Conservation (phyloP, 2,797 vertebrate genomes). For the Catharus ustulatus region DNA sequence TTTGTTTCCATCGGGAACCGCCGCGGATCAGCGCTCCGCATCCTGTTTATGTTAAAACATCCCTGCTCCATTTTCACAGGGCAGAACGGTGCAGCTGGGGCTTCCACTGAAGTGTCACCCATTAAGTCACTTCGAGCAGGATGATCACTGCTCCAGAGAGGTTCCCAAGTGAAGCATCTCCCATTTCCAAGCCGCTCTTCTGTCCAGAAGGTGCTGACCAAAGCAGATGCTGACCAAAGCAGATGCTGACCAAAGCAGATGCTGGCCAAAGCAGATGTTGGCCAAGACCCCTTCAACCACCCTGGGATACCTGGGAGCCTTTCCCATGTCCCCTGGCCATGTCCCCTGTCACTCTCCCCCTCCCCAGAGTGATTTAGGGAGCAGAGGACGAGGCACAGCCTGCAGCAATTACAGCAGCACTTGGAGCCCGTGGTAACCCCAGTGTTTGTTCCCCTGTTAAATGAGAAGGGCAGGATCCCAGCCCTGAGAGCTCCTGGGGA, state of each 20-base stretch:
- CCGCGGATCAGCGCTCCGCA: background rate
- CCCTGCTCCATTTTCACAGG: background rate
- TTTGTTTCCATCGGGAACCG: background rate
- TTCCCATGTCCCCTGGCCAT: background rate
- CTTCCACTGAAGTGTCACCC: constrained; percentile 14
- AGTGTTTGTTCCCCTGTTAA: background rate
- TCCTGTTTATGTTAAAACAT: constrained; percentile 29
- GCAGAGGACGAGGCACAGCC: background rate
- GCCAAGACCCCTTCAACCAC: background rate
- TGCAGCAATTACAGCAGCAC: background rate
- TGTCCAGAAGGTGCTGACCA: background rate
- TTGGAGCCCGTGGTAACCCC: background rate
- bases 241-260: background rate
- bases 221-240: background rate
- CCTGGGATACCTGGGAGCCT: background rate
- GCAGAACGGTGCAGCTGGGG: background rate
- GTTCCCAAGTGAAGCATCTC: background rate
- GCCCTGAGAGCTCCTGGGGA: background rate
- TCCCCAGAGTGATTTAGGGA: background rate
- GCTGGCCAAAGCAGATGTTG: background rate
- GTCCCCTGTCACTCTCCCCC: background rate
- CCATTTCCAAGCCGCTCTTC: background rate
- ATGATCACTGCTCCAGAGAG: background rate
- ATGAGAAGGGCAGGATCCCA: background rate
- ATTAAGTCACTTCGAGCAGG: background rate